Evolutionary conservation across 2,797 vertebrate genomes (phyloP), one percentile per base, ranked within the genome.

Genomic region (Sebastes elongatus): DNA sequence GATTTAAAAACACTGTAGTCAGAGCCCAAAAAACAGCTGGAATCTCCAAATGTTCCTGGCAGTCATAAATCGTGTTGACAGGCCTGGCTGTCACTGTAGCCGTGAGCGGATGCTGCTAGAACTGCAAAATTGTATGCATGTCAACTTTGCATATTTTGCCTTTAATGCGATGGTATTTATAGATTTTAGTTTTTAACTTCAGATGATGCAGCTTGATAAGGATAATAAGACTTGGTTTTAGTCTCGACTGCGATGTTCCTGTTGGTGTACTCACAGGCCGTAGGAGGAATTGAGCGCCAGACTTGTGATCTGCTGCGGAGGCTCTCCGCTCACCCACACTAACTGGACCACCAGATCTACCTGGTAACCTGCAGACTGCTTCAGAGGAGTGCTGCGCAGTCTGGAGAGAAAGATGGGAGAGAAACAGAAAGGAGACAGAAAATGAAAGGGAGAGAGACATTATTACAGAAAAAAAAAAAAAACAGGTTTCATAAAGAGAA

Each of bases 321-420:
- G 99, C 89, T 99, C 99, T 87, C 99, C 99, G 61, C 97, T 96
- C 88, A 99, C 98, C 99, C 99, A 99, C 76, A 99, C 97, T 80
- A 99, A 94, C 94, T 99, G 99, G 90, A 99, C 97, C 89, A 99
- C 97, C 59, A 99, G 92, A 73, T 99, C 99, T 76, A 96, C 97
- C 93, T 99, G 99, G 92, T 99, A 99, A 67, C 99, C 99, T 22
- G 97, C 95, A 91, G 97, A 98, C 93, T 99, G 98, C 90, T 99
- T 99, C 85, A 99, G 96, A 86, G 98, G 96, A 90, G 97, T 96
- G 88, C 94, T 98, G 93, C 97, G 98, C 87, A 99, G 97, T 95
- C 99, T 99, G 95, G 57, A 56, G 35, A 68, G 23, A 30, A 71
- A 62, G 30, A 60, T 20, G 42, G 42, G 20, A 62, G 42, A 64